These are phyloP conservation scores for Galerucella calmariensis DNA, from an alignment of 2,888 invertebrate species.

Conservation along the genomic window DNA sequence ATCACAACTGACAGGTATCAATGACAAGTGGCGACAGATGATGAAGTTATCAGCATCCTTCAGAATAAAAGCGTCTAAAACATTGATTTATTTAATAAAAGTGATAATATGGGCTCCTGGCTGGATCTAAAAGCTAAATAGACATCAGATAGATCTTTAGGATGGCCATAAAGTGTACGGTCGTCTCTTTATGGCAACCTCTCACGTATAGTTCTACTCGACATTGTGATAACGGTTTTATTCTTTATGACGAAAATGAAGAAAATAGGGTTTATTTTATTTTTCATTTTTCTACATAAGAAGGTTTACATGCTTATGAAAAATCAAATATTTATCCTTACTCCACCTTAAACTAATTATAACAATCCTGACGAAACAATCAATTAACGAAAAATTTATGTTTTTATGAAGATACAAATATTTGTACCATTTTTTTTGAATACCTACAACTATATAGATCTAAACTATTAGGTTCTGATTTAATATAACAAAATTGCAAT, in stretches of 20 bases:
- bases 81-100: slow-evolving; percentile 57
- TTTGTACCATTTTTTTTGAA: not conserved
- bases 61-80: slow-evolving; percentile 5
- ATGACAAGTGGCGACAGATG: not conserved
- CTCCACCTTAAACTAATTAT: too few species aligned
- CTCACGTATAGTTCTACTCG: slow-evolving; percentile 25
- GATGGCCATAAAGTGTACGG: slow-evolving; percentile 62
- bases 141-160: slow-evolving; percentile 60
- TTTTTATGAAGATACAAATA: too few species aligned
- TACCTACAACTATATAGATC: not conserved
- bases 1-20: not conserved
- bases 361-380: too few species aligned
- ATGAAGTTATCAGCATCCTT: slow-evolving; percentile 3
- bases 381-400: too few species aligned
- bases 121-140: slow-evolving; percentile 63
- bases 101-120: slow-evolving; percentile 59
- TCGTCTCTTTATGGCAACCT: slow-evolving; percentile 61
- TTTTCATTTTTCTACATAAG: not conserved
- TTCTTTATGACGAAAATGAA: slow-evolving; percentile 13
- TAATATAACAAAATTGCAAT: not conserved
- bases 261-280: not conserved
- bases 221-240: slow-evolving; percentile 9
- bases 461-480: not conserved
- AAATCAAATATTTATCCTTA: too few species aligned
- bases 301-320: too few species aligned